Conservation (phyloP, 2,888 invertebrate species). For the Teleiodes luculella region DNA sequence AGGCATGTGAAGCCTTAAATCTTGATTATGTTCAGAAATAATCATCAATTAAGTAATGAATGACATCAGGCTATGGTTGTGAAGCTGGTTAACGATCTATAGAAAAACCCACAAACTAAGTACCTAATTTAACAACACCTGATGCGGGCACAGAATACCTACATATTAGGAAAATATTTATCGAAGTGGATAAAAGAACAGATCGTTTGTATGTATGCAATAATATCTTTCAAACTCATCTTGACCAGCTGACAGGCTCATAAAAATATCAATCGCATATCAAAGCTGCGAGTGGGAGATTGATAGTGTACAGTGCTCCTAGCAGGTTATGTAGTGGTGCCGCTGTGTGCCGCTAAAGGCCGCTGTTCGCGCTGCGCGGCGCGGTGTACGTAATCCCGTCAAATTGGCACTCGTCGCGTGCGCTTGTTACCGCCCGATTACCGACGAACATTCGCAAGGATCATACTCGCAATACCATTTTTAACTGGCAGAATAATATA, state of each 20-base stretch:
- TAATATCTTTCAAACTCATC: not conserved
- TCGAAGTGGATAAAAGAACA: too few relatives aligned
- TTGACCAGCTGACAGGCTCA: not conserved
- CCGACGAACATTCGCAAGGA: not conserved
- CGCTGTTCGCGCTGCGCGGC: not conserved
- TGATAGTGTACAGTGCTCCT: not conserved
- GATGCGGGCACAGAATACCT: too few relatives aligned
- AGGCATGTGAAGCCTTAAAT: too few relatives aligned
- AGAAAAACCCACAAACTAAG: too few relatives aligned
- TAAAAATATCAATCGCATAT: not conserved
- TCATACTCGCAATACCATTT: not conserved
- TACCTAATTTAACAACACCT: too few relatives aligned
- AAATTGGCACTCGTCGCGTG: constrained; percentile 28
- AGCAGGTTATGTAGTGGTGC: not conserved
- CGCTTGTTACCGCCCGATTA: constrained; percentile 19
- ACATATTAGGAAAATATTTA: too few relatives aligned
- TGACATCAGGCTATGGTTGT: too few relatives aligned
- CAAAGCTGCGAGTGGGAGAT: not conserved
- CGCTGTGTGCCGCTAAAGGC: not conserved
- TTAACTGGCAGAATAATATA: not conserved
- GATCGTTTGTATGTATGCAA: too few relatives aligned
- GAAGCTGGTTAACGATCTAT: too few relatives aligned
- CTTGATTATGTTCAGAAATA: too few relatives aligned
- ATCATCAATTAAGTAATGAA: too few relatives aligned
- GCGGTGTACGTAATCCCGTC: constrained; percentile 25